These are phyloP conservation scores for Cryptosula pallasiana DNA, from an alignment of 2,888 invertebrate species.

Conservation along the genomic window DNA sequence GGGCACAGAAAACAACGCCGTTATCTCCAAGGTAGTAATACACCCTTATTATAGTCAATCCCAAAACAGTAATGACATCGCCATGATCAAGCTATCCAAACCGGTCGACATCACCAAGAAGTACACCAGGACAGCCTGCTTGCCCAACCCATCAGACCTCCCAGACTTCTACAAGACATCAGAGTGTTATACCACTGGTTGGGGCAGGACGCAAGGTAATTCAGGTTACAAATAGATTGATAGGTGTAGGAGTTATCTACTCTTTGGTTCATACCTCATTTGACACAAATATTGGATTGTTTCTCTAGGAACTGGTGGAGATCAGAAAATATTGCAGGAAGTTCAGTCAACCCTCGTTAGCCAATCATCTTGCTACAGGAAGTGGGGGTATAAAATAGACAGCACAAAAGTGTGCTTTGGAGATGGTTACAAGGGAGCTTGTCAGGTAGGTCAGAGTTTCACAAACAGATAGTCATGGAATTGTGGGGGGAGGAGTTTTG, in stretches of 20 bases:
- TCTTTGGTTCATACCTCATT: too few species aligned
- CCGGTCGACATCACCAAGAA: background rate
- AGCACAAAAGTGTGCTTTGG: constrained; percentile 24
- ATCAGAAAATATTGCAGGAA: background rate
- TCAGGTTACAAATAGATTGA: too few species aligned
- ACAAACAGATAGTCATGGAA: too few species aligned
- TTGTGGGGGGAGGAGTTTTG: too few species aligned
- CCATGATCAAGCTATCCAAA: constrained; percentile 17
- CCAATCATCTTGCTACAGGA: constrained; percentile 8
- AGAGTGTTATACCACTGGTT: constrained; percentile 25
- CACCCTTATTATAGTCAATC: background rate
- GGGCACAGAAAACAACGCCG: constrained; percentile 9
- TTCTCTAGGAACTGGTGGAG: constrained; percentile 10
- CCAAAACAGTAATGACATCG: constrained; percentile 19
- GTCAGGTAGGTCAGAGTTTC: constrained; percentile 7
- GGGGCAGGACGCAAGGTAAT: constrained; percentile 24
- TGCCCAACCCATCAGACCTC: background rate
- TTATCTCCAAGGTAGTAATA: constrained; percentile 4
- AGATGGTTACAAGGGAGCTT: constrained; percentile 21
- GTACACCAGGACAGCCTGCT: constrained; percentile 7
- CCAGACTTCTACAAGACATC: constrained; percentile 3
- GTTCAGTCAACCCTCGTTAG: constrained; percentile 1
- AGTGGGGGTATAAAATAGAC: constrained; percentile 20
- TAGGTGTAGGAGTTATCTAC: too few species aligned
- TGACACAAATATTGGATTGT: too few species aligned